Evolutionary conservation across 2,888 invertebrate species (phyloP).

Genomic region (Pecten maximus): DNA sequence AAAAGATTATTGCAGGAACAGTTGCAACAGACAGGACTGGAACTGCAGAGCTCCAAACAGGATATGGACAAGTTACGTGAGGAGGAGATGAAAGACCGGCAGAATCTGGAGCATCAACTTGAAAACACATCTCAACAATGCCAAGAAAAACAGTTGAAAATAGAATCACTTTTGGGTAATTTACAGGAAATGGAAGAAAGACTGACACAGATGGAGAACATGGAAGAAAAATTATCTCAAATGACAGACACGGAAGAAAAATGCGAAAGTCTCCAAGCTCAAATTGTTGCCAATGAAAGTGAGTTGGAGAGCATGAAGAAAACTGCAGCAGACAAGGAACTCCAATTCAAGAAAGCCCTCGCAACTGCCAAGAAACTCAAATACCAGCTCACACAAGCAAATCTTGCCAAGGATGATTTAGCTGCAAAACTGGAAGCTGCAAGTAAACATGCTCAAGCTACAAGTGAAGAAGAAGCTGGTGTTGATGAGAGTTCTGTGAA

Average conservation of each 20-base stretch:
- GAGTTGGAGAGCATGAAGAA: slow-evolving; percentile 60
- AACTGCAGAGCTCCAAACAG: slow-evolving; percentile 37
- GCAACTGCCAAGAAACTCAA: slow-evolving; percentile 78
- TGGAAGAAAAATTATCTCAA: slow-evolving; percentile 51
- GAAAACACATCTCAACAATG: slow-evolving; percentile 45
- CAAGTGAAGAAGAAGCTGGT: neutral
- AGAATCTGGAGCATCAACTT: slow-evolving; percentile 36
- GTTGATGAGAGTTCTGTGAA: neutral
- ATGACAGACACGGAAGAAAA: slow-evolving; percentile 36
- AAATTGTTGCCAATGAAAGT: slow-evolving; percentile 56
- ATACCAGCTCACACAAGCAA: slow-evolving; percentile 69
- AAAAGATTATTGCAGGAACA: slow-evolving; percentile 10
- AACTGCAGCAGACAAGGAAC: slow-evolving; percentile 67
- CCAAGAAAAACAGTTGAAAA: slow-evolving; percentile 70
- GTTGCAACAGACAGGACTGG: neutral
- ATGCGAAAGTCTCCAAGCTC: slow-evolving; percentile 30
- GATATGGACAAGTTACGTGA: neutral
- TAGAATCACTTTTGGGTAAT: slow-evolving; percentile 71
- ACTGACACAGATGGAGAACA: slow-evolving; percentile 61
- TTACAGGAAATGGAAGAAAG: slow-evolving; percentile 76
- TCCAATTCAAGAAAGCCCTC: slow-evolving; percentile 73
- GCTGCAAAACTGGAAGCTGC: neutral
- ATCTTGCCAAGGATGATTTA: slow-evolving; percentile 51
- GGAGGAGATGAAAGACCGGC: neutral
- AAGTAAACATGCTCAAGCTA: neutral